These are phyloP conservation scores for Parus major DNA, from an alignment of 2,113 vertebrate species.

Conservation along the genomic window DNA sequence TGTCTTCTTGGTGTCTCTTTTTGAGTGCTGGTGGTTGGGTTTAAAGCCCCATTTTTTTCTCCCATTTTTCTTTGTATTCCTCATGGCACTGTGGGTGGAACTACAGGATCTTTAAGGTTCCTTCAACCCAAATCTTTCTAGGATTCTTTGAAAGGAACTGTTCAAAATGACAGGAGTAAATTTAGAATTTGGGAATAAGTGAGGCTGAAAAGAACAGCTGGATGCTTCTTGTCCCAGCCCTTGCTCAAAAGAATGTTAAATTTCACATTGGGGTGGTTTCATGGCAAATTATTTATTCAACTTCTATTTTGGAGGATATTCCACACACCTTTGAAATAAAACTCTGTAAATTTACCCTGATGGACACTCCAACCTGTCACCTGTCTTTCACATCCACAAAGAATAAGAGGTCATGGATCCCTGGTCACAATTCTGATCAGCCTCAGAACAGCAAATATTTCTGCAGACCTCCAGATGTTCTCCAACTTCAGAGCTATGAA, in stretches of 20 bases:
- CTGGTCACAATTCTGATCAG: background rate
- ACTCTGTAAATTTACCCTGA: background rate
- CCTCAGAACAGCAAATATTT: background rate
- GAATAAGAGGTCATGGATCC: background rate
- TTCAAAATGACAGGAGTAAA: background rate
- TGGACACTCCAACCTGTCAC: background rate
- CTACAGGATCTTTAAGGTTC: fast-evolving
- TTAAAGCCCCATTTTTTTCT: background rate
- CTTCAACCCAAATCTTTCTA: background rate
- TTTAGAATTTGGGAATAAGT: background rate
- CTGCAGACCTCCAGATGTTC: background rate
- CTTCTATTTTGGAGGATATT: background rate
- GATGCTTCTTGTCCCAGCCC: fast-evolving
- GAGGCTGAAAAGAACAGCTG: background rate
- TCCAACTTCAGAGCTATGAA: background rate
- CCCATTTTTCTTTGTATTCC: background rate
- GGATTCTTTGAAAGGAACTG: background rate
- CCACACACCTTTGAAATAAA: background rate
- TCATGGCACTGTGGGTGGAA: background rate
- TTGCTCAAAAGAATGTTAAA: background rate
- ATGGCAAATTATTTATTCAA: background rate
- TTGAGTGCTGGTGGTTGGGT: background rate
- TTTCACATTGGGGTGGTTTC: background rate
- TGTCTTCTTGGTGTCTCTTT: background rate
- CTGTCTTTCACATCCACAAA: background rate